These are phyloP conservation scores for Microtus obscurus DNA, from an alignment of 2,797 vertebrate genomes.

Conservation along the genomic window DNA sequence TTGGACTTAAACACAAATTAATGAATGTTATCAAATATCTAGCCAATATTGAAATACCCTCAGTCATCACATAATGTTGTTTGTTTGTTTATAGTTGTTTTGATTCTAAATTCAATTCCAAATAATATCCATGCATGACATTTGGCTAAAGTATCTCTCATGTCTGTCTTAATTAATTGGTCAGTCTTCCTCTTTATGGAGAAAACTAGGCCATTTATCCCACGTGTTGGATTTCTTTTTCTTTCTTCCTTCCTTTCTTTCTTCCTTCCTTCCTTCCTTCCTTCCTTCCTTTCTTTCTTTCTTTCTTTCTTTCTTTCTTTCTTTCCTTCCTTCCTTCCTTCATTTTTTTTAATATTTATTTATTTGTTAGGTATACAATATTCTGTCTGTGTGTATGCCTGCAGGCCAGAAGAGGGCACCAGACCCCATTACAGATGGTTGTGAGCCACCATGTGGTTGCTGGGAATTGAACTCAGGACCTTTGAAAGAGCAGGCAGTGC, in stretches of 20 bases:
- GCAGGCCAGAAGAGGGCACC: too few species aligned
- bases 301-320: too few species aligned
- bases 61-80: neutral
- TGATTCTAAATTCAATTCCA: constrained; percentile 41
- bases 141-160: constrained; percentile 34
- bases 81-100: constrained; percentile 4
- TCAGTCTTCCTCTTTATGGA: neutral
- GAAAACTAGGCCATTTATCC: constrained; percentile 3
- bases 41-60: neutral
- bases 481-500: too few species aligned
- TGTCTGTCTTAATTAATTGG: neutral
- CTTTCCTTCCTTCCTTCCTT: too few species aligned
- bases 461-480: too few species aligned
- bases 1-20: constrained; percentile 9
- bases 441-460: too few species aligned
- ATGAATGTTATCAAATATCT: neutral
- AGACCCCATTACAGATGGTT: too few species aligned
- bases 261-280: too few species aligned
- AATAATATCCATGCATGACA: neutral
- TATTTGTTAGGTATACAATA: too few species aligned
- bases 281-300: too few species aligned
- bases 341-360: too few species aligned
- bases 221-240: neutral
- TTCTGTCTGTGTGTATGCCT: too few species aligned
- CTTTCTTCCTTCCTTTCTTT: neutral